Percentiles rank a stretch among this genome's conserved stretches.
Conservation (phyloP, 2,797 vertebrate species). For the Orestias chungarensis region DNA sequence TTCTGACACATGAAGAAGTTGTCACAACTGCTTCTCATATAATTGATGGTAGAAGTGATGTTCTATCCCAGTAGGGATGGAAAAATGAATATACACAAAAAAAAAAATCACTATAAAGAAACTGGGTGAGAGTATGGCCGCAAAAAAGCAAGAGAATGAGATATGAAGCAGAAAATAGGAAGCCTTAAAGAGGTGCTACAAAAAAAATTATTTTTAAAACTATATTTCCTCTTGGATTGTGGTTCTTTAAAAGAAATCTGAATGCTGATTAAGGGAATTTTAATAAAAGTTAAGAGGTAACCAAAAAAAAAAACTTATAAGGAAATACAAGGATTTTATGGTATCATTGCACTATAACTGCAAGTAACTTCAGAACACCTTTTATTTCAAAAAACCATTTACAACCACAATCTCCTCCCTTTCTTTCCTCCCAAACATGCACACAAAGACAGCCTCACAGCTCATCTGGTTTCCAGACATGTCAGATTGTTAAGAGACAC, state of each 20-base stretch:
- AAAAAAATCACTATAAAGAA: not conserved
- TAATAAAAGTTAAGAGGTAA: not conserved
- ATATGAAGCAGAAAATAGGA: too few relatives aligned
- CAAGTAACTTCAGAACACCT: not conserved
- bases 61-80: not conserved
- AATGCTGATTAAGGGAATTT: not conserved
- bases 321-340: not conserved
- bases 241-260: not conserved
- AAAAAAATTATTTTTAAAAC: not conserved
- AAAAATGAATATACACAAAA: not conserved
- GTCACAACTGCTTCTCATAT: not conserved
- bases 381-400: constrained; percentile 11
- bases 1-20: too few relatives aligned
- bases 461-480: constrained; percentile 75
- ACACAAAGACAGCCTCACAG: constrained; percentile 29
- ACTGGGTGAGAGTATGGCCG: not conserved
- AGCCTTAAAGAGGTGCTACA: too few relatives aligned
- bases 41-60: not conserved
- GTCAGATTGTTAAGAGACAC: constrained; percentile 70
- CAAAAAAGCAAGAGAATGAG: not conserved
- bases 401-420: not conserved
- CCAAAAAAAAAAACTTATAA: not conserved
- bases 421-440: constrained; percentile 6
- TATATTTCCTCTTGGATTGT: not conserved
- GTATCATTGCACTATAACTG: not conserved